Evolutionary conservation across 2,888 invertebrate genomes (phyloP).

Genomic region (Fissipunctia ypsillon): DNA sequence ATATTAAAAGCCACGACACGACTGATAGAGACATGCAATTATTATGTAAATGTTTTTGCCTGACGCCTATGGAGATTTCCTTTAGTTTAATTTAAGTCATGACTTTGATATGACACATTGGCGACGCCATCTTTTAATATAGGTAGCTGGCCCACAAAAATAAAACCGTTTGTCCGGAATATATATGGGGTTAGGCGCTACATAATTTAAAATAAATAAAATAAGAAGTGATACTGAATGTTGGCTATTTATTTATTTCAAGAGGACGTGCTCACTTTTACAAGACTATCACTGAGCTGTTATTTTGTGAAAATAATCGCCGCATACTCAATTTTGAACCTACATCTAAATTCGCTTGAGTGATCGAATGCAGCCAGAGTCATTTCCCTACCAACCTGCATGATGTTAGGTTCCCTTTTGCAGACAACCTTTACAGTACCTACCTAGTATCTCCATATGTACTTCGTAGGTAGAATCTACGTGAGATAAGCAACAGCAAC

Average conservation of each 20-base stretch:
- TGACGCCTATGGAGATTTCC: conserved; percentile 27
- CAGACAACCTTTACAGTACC: neutral
- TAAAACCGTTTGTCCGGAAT: neutral
- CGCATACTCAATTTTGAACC: neutral
- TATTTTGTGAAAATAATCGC: neutral
- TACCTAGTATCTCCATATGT: neutral
- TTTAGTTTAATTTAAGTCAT: conserved; percentile 8
- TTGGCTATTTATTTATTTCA: neutral
- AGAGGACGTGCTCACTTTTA: neutral
- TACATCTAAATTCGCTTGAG: neutral
- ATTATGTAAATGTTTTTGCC: conserved; percentile 47
- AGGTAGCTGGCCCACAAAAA: neutral
- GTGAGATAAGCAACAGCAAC: neutral
- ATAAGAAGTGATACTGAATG: no score
- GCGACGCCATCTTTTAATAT: neutral
- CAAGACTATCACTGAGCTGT: neutral
- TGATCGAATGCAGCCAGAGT: neutral
- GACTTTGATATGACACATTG: conserved; percentile 1
- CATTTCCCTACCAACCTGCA: neutral
- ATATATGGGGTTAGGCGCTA: neutral
- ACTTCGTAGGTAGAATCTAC: neutral
- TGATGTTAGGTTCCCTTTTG: neutral
- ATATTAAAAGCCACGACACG: conserved; percentile 31
- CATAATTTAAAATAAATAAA: no score
- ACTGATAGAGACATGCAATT: conserved; percentile 31